Conservation (phyloP, 1,140 invertebrate genomes). For the Drosophila equinoxialis region DNA sequence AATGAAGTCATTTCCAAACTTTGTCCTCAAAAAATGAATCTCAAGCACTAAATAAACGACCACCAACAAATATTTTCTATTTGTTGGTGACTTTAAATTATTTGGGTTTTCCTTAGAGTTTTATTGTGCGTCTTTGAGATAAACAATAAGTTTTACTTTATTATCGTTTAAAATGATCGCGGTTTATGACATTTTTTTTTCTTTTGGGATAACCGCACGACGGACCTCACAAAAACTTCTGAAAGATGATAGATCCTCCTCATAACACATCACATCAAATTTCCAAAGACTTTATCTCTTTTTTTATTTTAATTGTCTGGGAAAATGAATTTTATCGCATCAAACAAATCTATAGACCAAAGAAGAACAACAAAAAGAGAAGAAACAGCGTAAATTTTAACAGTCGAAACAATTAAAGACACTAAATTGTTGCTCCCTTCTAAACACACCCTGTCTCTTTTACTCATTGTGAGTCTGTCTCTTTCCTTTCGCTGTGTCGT, state of each 20-base stretch:
- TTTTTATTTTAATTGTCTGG: conserved; percentile 72
- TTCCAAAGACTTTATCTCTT: conserved; percentile 35
- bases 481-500: not conserved
- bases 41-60: no score
- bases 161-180: not conserved
- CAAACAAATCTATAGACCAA: conserved; percentile 46
- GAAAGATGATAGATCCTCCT: conserved; percentile 2
- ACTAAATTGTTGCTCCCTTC: conserved; percentile 38
- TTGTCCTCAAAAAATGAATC: no score
- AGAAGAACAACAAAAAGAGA: conserved; percentile 23
- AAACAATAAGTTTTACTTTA: not conserved
- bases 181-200: not conserved
- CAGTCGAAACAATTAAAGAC: conserved; percentile 56
- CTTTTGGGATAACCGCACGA: not conserved
- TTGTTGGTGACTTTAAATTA: no score
- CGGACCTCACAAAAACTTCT: not conserved
- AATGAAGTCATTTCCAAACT: no score
- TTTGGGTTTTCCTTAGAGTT: no score
- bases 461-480: not conserved
- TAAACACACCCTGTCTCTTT: not conserved
- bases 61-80: no score
- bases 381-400: conserved; percentile 42
- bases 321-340: conserved; percentile 62
- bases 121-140: no score
- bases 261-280: conserved; percentile 19